These are phyloP conservation scores for Macropis europaea DNA, from an alignment of 2,888 invertebrate species.

Conservation along the genomic window DNA sequence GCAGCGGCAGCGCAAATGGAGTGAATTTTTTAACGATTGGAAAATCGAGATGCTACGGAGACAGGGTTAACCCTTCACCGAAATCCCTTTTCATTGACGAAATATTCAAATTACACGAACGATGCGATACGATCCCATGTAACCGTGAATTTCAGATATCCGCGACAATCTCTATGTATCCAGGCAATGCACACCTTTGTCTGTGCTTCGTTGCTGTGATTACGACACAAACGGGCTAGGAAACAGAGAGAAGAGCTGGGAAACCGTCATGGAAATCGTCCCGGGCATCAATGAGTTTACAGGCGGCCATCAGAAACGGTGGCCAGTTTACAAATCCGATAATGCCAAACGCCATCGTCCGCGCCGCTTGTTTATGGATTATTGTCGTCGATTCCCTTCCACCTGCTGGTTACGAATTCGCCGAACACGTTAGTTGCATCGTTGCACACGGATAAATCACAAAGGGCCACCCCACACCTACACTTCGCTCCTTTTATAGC, in stretches of 20 bases:
- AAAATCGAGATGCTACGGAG: background rate
- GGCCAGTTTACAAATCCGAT: conserved; percentile 69
- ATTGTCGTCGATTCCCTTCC: conserved; percentile 49
- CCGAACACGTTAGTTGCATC: conserved; percentile 11
- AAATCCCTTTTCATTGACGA: background rate
- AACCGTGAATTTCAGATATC: conserved; percentile 2
- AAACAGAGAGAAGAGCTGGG: conserved; percentile 5
- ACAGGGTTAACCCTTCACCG: background rate
- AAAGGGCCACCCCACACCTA: background rate
- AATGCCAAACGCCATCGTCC: conserved; percentile 63
- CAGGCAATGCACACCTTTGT: background rate
- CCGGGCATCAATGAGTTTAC: conserved; percentile 53
- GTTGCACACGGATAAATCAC: conserved; percentile 17
- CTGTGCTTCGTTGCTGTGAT: conserved; percentile 17
- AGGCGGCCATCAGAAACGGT: conserved; percentile 46
- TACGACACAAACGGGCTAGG: conserved; percentile 27
- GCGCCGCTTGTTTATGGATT: conserved; percentile 59
- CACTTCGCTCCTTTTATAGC: too few species aligned
- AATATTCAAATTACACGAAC: conserved; percentile 22
- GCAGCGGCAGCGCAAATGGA: too few species aligned
- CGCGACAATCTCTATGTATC: conserved; percentile 21
- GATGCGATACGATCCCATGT: background rate
- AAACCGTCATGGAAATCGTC: conserved; percentile 5
- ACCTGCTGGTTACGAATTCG: conserved; percentile 4
- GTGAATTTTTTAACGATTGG: background rate